Conservation (phyloP, 1,140 invertebrate species). For the Heliconius hermathena region DNA sequence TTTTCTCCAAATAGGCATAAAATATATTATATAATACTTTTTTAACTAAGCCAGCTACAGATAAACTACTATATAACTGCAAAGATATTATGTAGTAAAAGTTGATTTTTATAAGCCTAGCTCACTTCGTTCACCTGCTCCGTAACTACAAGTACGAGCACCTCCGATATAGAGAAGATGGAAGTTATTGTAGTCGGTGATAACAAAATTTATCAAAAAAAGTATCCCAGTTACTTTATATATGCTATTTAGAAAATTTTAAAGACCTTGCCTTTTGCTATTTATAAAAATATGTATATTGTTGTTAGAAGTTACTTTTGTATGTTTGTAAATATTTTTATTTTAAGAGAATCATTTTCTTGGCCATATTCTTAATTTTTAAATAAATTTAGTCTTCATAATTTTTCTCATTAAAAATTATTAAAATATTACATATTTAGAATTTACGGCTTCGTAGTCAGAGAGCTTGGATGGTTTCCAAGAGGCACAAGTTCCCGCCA, state of each 20-base stretch:
- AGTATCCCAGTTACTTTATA: background rate
- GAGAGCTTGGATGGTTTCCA: too few relatives aligned
- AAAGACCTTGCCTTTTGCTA: background rate
- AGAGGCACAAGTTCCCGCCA: too few relatives aligned
- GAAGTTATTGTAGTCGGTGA: background rate
- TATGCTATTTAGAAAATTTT: background rate
- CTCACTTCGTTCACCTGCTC: background rate
- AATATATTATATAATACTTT: too few relatives aligned
- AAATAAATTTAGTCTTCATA: too few relatives aligned
- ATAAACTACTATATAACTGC: background rate
- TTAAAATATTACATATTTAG: too few relatives aligned
- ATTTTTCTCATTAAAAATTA: too few relatives aligned
- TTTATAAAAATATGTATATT: background rate
- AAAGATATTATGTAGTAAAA: background rate
- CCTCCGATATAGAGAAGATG: background rate
- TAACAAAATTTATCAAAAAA: background rate
- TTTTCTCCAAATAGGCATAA: too few relatives aligned
- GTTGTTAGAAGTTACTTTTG: background rate
- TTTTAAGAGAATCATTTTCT: background rate
- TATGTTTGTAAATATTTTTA: background rate
- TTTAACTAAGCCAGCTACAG: background rate
- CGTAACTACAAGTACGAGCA: background rate
- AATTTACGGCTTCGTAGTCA: too few relatives aligned
- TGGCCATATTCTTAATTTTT: too few relatives aligned
- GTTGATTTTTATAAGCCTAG: background rate